Evolutionary conservation across 1,140 invertebrate genomes (phyloP), one percentile per base, ranked within the genome.

Genomic region (Solen grandis): DNA sequence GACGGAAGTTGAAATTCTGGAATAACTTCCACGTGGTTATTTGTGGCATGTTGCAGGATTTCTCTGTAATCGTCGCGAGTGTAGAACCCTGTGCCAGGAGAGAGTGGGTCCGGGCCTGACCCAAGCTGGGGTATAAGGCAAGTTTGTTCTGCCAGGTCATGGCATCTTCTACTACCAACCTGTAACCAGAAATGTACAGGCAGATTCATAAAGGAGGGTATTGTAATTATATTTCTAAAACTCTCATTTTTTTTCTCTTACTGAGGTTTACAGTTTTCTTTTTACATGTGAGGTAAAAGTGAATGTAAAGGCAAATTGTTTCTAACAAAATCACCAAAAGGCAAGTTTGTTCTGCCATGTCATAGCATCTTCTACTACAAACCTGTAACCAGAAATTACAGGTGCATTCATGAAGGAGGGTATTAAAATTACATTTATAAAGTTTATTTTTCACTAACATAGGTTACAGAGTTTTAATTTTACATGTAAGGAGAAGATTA

Each of bases 1-100:
- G 90, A 89, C 1, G 91, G 91, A 86, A 88, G 88, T 82, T 91
- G 90, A 70, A 92, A 82, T 84, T 92, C 91, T 25, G 91, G 91
- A 29, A 91, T 87, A 5, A 91, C 87, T 68, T 88, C 76, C 19
- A 92, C 88, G 70, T 90, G 85, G 1, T 83, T 84, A 0, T 82
- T 63, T 14, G 74, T 78, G 36, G 90, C 90, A 83, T 83, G 86
- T 22, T 25, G 35, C 19, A 92, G 82, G 29, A 92, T 88, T 13
- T 91, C 88, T 60, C 70, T 57, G 77, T 89, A 91, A 27, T 92
- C 86, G 0, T 74, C 68, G 3, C 82, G 74, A 0, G 84, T 88
- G 84, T 89, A 92, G 74, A 72, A 91, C 5, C 89, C 90, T 0
- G 82, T 81, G 4, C 88, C 89, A 4, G 82, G 81, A 10, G 69